phyloP scores from a whole-genome alignment of 2,888 invertebrate genomes.

The Pollenia labialis region DNA sequence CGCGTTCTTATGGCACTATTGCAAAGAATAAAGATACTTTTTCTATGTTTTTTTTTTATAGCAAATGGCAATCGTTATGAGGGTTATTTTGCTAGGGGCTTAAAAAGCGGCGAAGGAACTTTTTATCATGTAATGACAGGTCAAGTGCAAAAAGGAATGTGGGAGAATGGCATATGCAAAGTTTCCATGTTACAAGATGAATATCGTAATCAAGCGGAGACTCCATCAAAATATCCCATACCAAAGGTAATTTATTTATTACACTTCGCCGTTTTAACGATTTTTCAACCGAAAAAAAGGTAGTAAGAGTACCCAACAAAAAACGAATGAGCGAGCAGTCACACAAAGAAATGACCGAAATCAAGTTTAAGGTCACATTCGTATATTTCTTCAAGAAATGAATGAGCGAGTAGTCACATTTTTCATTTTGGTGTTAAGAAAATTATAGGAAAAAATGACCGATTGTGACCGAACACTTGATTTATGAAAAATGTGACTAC shows the following conservation, averaged over 20 bases:
- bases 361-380: no score
- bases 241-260: constrained; percentile 73
- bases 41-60: constrained; percentile 56
- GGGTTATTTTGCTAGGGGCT: constrained; percentile 81
- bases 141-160: constrained; percentile 83
- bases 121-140: constrained; percentile 82
- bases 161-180: constrained; percentile 80
- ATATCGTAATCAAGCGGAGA: constrained; percentile 76
- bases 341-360: no score
- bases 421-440: no score
- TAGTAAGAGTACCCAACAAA: no score
- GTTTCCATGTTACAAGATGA: constrained; percentile 81
- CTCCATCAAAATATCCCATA: constrained; percentile 79
- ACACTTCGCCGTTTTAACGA: no score
- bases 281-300: no score
- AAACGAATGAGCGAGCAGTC: no score
- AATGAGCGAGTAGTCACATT: no score
- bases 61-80: constrained; percentile 83
- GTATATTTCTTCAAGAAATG: no score
- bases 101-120: constrained; percentile 82
- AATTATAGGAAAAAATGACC: no score
- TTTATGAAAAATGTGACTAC: no score
- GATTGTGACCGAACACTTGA: no score
- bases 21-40: neutral
- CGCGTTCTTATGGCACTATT: neutral